These are phyloP conservation scores for Microtus richardsoni DNA, from an alignment of 2,113 vertebrate species.

Conservation along the genomic window DNA sequence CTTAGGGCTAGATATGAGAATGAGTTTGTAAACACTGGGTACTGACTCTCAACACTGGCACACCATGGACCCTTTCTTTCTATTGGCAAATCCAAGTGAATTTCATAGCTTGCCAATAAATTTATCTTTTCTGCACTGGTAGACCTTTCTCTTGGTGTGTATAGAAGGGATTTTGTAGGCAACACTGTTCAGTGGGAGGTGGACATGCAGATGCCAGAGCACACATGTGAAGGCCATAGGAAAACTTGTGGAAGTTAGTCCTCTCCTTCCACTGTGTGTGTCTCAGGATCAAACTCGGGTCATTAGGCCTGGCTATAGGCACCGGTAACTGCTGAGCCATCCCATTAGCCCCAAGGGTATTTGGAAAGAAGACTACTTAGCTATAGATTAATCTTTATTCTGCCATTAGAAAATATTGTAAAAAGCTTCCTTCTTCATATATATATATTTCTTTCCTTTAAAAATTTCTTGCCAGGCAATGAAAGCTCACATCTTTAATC, in stretches of 20 bases:
- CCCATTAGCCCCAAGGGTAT: neutral
- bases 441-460: too few species aligned
- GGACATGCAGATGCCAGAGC: neutral
- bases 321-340: neutral
- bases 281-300: too few species aligned
- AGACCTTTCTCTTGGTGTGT: conserved; percentile 16
- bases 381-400: neutral
- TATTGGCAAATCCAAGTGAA: conserved; percentile 11
- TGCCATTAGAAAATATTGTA: neutral
- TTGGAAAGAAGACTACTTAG: conserved; percentile 9
- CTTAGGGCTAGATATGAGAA: neutral
- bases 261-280: neutral
- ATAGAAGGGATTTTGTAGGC: neutral
- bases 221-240: neutral
- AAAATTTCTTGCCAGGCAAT: too few species aligned
- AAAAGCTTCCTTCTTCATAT: neutral
- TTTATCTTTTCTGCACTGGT: neutral
- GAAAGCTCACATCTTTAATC: too few species aligned
- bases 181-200: neutral
- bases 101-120: conserved; percentile 19
- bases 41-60: neutral
- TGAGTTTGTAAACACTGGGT: conserved; percentile 14
- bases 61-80: neutral
- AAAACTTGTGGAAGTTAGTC: neutral
- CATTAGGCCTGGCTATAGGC: neutral